These are phyloP conservation scores for Agelas oroides DNA, from an alignment of 37 sponge, comb jelly and placozoan species.

Conservation along the genomic window DNA sequence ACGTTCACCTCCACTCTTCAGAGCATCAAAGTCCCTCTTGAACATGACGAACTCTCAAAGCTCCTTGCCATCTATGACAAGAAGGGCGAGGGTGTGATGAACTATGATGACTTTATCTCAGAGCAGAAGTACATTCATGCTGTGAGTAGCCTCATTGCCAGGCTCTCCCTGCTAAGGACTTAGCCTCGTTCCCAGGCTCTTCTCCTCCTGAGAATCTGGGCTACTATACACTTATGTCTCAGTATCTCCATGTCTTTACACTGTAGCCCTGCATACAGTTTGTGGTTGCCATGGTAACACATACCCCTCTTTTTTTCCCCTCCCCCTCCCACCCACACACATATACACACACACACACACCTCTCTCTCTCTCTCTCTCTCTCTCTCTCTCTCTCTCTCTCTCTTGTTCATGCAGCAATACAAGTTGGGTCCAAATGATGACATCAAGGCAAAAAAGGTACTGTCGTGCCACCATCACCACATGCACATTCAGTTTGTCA, in stretches of 20 bases:
- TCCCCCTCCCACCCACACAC: too few species aligned
- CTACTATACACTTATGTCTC: too few species aligned
- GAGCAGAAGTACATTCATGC: conserved; percentile 85
- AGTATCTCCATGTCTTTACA: too few species aligned
- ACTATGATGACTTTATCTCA: conserved; percentile 76
- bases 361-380: too few species aligned
- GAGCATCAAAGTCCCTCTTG: conserved; percentile 32
- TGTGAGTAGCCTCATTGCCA: conserved; percentile 44
- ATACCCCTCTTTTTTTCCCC: too few species aligned
- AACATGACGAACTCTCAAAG: conserved; percentile 36
- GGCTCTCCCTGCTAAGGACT: too few species aligned
- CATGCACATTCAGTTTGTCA: neutral
- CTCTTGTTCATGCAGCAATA: conserved; percentile 60
- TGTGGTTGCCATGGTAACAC: too few species aligned
- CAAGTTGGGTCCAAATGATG: conserved; percentile 69
- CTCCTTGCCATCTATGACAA: conserved; percentile 80
- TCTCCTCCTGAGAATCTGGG: too few species aligned
- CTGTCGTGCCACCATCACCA: conserved; percentile 8
- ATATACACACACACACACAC: too few species aligned
- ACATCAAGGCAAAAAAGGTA: conserved; percentile 69
- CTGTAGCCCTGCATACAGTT: too few species aligned
- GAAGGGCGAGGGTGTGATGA: conserved; percentile 67
- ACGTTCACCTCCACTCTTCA: conserved; percentile 26
- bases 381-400: too few species aligned
- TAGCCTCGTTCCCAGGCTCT: too few species aligned